phyloP scores from a whole-genome alignment of 2,797 vertebrate genomes.

The Phaenicophaeus curvirostris region DNA sequence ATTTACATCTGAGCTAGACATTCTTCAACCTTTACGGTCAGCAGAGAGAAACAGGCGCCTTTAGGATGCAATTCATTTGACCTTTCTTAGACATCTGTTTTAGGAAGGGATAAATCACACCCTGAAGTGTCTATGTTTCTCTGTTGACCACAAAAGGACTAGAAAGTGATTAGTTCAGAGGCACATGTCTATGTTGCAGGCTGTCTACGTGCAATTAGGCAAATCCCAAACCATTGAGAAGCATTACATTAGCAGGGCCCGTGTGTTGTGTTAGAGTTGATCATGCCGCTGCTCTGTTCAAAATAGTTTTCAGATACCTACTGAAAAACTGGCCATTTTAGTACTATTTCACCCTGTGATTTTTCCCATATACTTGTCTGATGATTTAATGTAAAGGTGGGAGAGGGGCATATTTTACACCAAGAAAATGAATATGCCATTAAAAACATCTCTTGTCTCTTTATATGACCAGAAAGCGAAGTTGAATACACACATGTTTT shows the following conservation, averaged over 20 bases:
- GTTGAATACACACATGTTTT: neutral
- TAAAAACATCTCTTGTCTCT: neutral
- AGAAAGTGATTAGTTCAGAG: neutral
- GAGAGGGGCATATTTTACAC: neutral
- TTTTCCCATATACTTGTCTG: neutral
- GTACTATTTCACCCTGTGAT: neutral
- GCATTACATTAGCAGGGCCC: neutral
- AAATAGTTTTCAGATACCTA: neutral
- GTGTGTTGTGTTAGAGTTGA: neutral
- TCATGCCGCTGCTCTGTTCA: neutral
- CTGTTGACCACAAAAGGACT: neutral
- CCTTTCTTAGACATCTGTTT: conserved; percentile 36
- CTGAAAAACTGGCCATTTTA: neutral
- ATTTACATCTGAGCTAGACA: conserved; percentile 14
- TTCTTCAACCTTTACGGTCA: conserved; percentile 31
- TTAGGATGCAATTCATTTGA: conserved; percentile 42
- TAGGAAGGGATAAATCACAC: conserved; percentile 37
- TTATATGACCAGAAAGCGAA: neutral
- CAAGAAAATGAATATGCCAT: neutral
- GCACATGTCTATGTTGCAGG: neutral
- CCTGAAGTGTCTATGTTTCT: neutral
- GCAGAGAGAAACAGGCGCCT: conserved; percentile 21
- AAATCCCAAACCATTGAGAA: neutral
- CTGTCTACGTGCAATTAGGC: neutral
- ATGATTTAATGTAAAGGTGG: conserved; percentile 16